Evolutionary conservation across 2,797 vertebrate species (phyloP), one percentile per base, ranked within the genome.

Genomic region (Pseudochirops corinnae): DNA sequence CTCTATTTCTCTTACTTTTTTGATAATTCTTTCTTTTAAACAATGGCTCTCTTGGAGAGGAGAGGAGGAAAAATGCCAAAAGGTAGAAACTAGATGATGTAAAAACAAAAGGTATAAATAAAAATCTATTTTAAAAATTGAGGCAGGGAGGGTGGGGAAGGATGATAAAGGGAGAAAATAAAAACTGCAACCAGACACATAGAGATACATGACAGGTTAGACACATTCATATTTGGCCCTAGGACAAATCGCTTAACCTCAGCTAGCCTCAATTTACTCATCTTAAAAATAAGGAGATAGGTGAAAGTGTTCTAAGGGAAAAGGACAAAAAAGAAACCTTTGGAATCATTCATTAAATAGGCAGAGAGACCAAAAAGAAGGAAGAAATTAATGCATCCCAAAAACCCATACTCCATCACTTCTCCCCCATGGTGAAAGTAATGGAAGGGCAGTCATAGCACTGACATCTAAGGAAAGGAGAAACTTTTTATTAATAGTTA

Each of bases 311-410:
- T 87, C 74, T 87, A 50, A 87, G 21, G 9, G 21, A 28, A 87
- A 87, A 50, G 74, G 24, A 50, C 39, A 50, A 87, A 87, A 60
- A 94, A 92, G 21, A 91, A 46, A 52, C 26, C 10, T 96, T 96
- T 96, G 3, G 60, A 95, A 53, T 96, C 94, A 93, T 1, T 93
- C 92, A 60, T 96, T 53, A 93, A 97, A 94, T 56, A 91, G 87
- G 56, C 28, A 82, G 91, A 94, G n/a, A 0, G 1, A 92, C 55
- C 56, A 94, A 91, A 94, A 28, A 95, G 52, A 96, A 91, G 26
- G 39, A 46, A 92, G 74, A 74, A 57, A 96, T 13, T 57, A 57
- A 56, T 18, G 90, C 14, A 53, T 0, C 0, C 50, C 56, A 56
- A 94, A 58, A 57, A 94, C 9, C 39, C 21, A 24, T 0, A 50